Evolutionary conservation across 64 coral and sea anemone genomes (phyloP), one percentile per base, ranked within the genome.

Genomic region (Trachythela sp.): DNA sequence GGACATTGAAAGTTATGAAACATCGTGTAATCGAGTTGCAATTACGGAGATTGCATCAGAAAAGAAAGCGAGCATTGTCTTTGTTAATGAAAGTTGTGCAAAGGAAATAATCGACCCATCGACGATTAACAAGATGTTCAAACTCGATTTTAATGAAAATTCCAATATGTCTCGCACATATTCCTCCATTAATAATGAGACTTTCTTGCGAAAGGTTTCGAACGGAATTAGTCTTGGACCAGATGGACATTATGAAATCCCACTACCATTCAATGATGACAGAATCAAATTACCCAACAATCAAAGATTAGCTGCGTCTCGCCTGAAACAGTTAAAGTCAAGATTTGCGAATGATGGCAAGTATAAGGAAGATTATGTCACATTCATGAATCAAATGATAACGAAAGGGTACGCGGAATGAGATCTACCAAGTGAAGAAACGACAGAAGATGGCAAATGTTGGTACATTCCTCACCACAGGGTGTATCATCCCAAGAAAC

Each of bases 161-260:
- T 89, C 86, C 6, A 48, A 18, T 24, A 38, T 4, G 14, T 13
- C 2, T 8, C 18, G 8, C 3, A 41, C 35, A 0, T 24, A 67
- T 31, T 18, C 86, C 3, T 94, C 88, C 0, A 33, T 45, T 70
- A 88, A 94, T 33, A 84, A 93, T 27, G 20, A 83, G 70, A 70
- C 37, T 11, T 89, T 87, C n/a, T 3, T 89, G 26, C 8, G n/a
- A 4, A 93, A 89, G 24, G 84, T 41, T 0, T n/a, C 64, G 0
- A 0, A 83, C 17, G 92, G 84, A 20, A 87, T 90, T 38, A 0
- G 87, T 2, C 35, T 48, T 6, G 2, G 8, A 24, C 43, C 86
- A 48, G 88, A 90, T 45, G 85, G 92, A 8, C 92, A 94, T n/a
- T 94, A 94, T 15, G 88, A 94, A 15, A 83, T 94, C 3, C 85